These are phyloP conservation scores for Drosophila maculinotata DNA, from an alignment of 2,888 invertebrate genomes.

Conservation along the genomic window DNA sequence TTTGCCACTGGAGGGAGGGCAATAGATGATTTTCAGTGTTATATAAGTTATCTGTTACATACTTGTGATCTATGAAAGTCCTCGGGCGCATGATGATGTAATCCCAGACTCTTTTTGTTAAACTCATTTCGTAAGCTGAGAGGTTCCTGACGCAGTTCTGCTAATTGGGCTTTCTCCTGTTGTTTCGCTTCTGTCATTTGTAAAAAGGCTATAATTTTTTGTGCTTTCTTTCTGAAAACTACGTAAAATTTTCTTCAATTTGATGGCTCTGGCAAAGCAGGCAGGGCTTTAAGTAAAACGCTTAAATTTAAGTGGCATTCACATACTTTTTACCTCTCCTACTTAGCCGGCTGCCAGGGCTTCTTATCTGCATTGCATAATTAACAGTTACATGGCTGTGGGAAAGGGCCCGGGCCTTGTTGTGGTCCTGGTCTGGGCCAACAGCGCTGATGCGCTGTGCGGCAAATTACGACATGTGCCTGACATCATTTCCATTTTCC, in stretches of 20 bases:
- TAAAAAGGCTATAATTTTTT: background rate
- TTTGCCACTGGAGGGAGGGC: conserved; percentile 50
- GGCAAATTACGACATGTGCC: conserved; percentile 75
- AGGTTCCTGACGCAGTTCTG: conserved; percentile 38
- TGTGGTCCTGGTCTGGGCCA: conserved; percentile 26
- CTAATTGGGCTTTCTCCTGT: background rate
- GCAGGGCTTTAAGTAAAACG: conserved; percentile 20
- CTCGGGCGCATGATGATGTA: conserved; percentile 25
- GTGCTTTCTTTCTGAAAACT: background rate
- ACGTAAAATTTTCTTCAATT: conserved; percentile 13
- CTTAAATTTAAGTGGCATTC: conserved; percentile 28
- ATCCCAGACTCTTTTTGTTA: background rate
- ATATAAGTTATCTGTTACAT: background rate
- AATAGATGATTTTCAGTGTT: too few relatives aligned
- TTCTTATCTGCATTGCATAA: conserved; percentile 67
- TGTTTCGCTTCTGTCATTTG: conserved; percentile 6
- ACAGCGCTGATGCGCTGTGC: conserved; percentile 32
- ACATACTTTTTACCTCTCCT: conserved; percentile 6
- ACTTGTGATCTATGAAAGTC: conserved; percentile 63
- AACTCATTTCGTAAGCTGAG: conserved; percentile 36
- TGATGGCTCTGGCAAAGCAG: conserved; percentile 33
- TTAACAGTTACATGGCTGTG: conserved; percentile 67
- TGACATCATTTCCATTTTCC: conserved; percentile 53
- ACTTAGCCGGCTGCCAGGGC: conserved; percentile 20
- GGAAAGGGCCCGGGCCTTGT: conserved; percentile 15